Conservation (phyloP, 2,888 invertebrate genomes). For the Stegophylla sp. region DNA sequence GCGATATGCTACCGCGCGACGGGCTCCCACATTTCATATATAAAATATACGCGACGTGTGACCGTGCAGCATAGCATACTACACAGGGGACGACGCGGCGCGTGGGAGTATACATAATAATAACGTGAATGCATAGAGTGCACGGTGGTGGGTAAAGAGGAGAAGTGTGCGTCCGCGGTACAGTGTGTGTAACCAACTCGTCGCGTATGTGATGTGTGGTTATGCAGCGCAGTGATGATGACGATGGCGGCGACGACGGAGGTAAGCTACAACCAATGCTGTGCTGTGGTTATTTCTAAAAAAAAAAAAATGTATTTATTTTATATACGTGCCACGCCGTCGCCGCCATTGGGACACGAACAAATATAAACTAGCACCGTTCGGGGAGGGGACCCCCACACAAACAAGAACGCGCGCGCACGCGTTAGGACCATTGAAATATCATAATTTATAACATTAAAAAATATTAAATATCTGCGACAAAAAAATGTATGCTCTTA, state of each 20-base stretch:
- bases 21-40: conserved; percentile 31
- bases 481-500: neutral
- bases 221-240: neutral
- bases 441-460: conserved; percentile 1
- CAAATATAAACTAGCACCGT: conserved; percentile 36
- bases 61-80: neutral
- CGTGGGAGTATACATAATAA: conserved; percentile 4
- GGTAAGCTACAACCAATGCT: neutral
- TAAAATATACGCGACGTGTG: neutral
- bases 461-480: conserved; percentile 17
- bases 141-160: neutral
- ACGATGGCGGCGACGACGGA: neutral
- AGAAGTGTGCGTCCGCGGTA: neutral
- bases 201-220: neutral
- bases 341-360: conserved; percentile 10
- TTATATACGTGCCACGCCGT: neutral
- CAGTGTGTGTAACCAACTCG: neutral
- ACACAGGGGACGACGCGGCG: neutral
- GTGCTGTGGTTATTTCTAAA: neutral
- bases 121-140: neutral
- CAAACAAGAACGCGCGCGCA: neutral
- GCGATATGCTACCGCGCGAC: neutral
- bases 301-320: conserved; percentile 33
- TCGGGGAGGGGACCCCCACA: neutral
- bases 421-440: neutral